phyloP scores from a whole-genome alignment of 2,797 vertebrate genomes.

The Gallirallus australis region DNA sequence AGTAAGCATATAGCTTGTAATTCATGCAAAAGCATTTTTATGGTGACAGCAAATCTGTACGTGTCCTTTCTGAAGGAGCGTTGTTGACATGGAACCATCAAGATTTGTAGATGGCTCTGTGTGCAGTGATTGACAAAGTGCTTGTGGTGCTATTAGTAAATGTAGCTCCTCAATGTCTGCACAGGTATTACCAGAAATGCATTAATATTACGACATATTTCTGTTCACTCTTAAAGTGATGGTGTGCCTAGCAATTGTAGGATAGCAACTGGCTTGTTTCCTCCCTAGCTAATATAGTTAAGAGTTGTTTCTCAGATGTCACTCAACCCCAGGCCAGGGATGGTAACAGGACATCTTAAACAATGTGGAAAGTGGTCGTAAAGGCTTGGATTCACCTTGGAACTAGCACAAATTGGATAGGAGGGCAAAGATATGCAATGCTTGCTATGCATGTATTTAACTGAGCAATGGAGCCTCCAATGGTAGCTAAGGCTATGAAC shows the following conservation, averaged over 20 bases:
- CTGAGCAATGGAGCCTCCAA: neutral
- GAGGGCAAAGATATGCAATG: neutral
- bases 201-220: conserved; percentile 30
- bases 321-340: neutral
- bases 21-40: conserved; percentile 55
- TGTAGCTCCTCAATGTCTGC: neutral
- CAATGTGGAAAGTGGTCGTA: neutral
- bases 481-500: neutral
- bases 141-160: conserved; percentile 34
- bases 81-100: conserved; percentile 48
- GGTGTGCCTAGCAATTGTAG: neutral
- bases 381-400: neutral
- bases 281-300: neutral
- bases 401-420: rapidly evolving
- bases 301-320: neutral
- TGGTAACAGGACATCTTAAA: neutral
- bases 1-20: conserved; percentile 53
- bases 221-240: neutral
- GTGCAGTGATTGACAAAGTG: conserved; percentile 53
- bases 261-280: neutral
- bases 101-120: conserved; percentile 47
- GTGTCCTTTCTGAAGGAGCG: neutral
- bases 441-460: neutral
- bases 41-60: conserved; percentile 66
- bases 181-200: conserved; percentile 19